Evolutionary conservation across 2,797 vertebrate genomes (phyloP).

Genomic region (Platalea minor): DNA sequence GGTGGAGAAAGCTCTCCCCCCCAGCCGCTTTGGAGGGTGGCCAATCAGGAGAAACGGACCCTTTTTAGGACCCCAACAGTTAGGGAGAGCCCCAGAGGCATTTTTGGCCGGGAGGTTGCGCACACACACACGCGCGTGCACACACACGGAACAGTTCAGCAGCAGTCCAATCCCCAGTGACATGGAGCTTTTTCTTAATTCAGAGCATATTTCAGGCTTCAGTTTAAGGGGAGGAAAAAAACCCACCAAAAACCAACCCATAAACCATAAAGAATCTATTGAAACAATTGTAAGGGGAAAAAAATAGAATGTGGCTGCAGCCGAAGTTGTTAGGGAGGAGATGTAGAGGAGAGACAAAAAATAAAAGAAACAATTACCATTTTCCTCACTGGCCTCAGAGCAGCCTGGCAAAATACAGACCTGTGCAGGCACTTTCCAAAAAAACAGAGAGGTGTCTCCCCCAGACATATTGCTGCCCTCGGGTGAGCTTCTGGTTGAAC

Average conservation of each 20-base stretch:
- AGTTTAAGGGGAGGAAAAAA: background rate
- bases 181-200: slow-evolving; percentile 66
- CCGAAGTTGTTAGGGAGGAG: slow-evolving; percentile 9
- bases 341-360: slow-evolving; percentile 13
- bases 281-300: slow-evolving; percentile 52
- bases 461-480: background rate
- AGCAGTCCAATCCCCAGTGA: slow-evolving; percentile 65
- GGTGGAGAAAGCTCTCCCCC: background rate
- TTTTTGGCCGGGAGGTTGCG: slow-evolving; percentile 53
- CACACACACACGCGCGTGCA: background rate
- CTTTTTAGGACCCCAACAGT: slow-evolving; percentile 70
- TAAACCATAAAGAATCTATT: slow-evolving; percentile 60
- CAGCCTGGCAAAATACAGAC: background rate
- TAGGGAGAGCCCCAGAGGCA: slow-evolving; percentile 65
- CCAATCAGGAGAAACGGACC: slow-evolving; percentile 54
- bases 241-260: slow-evolving; percentile 22
- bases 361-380: slow-evolving; percentile 13
- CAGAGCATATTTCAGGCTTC: slow-evolving; percentile 70
- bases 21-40: slow-evolving; percentile 7
- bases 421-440: background rate
- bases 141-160: slow-evolving; percentile 67
- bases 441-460: background rate
- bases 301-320: slow-evolving; percentile 40
- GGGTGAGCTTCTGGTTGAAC: background rate
- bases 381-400: background rate